Base-by-base conservation (phyloP, 2,888 invertebrate genomes). In the Dione vanillae region DNA sequence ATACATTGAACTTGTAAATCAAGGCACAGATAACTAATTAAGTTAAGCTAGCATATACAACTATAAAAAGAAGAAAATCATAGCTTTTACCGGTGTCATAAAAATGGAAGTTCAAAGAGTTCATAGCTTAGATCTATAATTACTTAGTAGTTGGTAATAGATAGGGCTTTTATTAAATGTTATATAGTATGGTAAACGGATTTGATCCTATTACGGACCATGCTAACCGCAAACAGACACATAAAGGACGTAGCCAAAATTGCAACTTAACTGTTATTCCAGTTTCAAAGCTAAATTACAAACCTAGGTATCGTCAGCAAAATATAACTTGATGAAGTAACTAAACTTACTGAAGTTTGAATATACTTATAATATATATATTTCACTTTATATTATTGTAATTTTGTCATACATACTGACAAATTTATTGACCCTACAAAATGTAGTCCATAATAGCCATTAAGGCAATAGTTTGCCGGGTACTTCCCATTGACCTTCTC, bases 131-230 rank as follows among this genome's bases (percentile, higher is more conserved):
- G 5, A 27, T 27, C 27, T 2, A 3, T 5, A 27, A 27, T 27
- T 27, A 27, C 27, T 27, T 27, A 27, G 27, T 27, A 27, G 16
- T 45, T 45, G 0, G 20, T 14, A 45, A 35, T 45, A 9, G 10
- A 20, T n/a, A 40, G 8, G n/a, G 20, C n/a, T 61, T 27, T 20
- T 43, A 61, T 45, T 27, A 45, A 45, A 41, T 45, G n/a, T 27
- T 16, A 27, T 59, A 14, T n/a, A n/a, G 37, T 35, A 37, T 45
- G 43, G 45, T 27, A n/a, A 43, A 37, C 2, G 40, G 20, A 12
- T 43, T 45, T n/a, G 27, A 61, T 61, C 61, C 27, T 27, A 45
- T 61, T 61, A 61, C 45, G 27, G n/a, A 61, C 27, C 45, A 27
- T 27, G 14, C 43, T 43, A 27, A 45, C 27, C 61, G 19, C 43